Conservation (phyloP, 2,797 vertebrate species). For the Taenioides sp. region DNA sequence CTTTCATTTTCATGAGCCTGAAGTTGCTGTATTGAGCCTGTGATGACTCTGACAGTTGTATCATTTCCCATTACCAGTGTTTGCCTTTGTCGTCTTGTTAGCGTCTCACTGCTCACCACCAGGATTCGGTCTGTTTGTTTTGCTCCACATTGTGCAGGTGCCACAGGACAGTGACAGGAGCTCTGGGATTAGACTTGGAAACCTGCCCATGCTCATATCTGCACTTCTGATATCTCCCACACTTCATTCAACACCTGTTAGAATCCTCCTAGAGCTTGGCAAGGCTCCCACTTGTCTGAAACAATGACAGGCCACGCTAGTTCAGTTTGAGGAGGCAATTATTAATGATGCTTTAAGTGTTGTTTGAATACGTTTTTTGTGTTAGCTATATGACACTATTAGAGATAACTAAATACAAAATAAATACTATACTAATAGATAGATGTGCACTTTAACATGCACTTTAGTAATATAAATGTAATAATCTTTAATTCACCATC, state of each 20-base stretch:
- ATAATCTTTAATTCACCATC: no score
- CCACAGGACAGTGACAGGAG: conserved; percentile 27
- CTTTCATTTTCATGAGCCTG: background rate
- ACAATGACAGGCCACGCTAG: background rate
- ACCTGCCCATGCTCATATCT: conserved; percentile 35
- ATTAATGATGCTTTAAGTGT: background rate
- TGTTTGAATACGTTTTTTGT: background rate
- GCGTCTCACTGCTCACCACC: conserved; percentile 22
- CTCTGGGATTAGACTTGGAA: conserved; percentile 44
- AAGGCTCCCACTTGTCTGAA: conserved; percentile 12
- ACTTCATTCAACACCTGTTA: conserved; percentile 54
- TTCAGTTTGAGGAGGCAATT: conserved; percentile 20
- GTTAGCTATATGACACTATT: background rate
- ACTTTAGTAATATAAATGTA: no score
- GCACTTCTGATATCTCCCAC: conserved; percentile 32
- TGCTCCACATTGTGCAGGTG: conserved; percentile 51
- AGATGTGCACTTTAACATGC: no score
- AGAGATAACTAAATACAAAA: no score
- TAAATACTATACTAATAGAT: no score
- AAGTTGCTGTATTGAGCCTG: no score
- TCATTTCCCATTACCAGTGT: background rate
- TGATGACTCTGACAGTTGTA: background rate
- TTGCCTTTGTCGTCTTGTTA: background rate
- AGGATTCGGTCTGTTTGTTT: conserved; percentile 56
- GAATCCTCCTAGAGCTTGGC: conserved; percentile 23